Conservation (phyloP, 35 echinoderm and acorn worm species). For the Holothuria glaberrima region DNA sequence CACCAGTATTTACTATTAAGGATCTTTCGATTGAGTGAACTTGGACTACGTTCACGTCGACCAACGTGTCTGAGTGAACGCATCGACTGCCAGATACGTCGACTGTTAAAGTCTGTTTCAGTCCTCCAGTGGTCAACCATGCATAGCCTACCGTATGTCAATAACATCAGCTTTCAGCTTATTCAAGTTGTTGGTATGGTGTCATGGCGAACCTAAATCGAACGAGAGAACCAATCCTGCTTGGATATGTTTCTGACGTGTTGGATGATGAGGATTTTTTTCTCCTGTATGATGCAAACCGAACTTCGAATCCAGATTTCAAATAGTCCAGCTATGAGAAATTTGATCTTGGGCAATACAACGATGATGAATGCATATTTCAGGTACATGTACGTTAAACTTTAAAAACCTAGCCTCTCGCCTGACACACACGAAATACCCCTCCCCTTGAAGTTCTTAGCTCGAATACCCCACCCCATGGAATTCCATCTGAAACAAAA, state of each 20-base stretch:
- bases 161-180: too few species aligned
- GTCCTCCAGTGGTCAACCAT: background rate
- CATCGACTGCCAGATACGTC: slow-evolving; percentile 1
- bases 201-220: too few species aligned
- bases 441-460: too few species aligned
- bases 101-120: background rate
- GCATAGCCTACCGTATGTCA: too few species aligned
- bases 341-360: slow-evolving; percentile 54
- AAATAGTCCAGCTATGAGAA: slow-evolving; percentile 39
- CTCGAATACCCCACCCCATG: background rate
- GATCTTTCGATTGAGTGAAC: slow-evolving; percentile 8
- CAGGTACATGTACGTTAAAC: background rate
- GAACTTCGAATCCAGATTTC: slow-evolving; percentile 36
- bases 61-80: background rate
- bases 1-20: too few species aligned
- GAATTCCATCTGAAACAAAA: background rate
- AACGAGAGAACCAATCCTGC: background rate
- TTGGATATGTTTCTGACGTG: background rate
- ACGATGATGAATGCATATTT: slow-evolving; percentile 80
- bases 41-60: background rate
- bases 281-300: slow-evolving; percentile 70
- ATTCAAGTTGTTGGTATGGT: too few species aligned
- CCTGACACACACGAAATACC: too few species aligned
- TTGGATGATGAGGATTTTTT: slow-evolving; percentile 71
- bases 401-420: too few species aligned